phyloP scores from a whole-genome alignment of 2,113 vertebrate genomes.

The Lepidothrix coronata region DNA sequence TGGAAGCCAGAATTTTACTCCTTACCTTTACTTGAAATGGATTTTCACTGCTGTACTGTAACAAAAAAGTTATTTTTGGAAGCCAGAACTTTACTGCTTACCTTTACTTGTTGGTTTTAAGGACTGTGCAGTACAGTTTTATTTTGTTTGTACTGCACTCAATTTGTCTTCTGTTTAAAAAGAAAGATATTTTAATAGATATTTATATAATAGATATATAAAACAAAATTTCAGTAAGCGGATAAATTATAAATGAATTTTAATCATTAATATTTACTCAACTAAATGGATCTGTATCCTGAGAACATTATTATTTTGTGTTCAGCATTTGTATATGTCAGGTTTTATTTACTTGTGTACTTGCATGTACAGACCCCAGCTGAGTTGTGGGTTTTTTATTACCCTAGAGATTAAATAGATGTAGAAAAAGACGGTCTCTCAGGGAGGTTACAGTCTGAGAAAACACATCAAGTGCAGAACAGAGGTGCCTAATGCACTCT shows the following conservation, averaged over 20 bases:
- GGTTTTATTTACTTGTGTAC: background rate
- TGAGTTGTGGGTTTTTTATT: background rate
- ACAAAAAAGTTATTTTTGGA: background rate
- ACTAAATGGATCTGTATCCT: background rate
- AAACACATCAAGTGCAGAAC: background rate
- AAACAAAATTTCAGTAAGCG: conserved; percentile 2
- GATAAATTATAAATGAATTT: conserved; percentile 48
- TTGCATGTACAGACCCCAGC: background rate
- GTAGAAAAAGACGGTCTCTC: background rate
- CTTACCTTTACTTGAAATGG: background rate
- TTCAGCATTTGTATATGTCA: background rate
- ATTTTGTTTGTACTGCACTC: background rate
- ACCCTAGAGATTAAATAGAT: background rate
- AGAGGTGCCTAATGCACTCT: background rate
- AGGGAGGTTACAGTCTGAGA: background rate
- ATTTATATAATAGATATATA: conserved; percentile 26
- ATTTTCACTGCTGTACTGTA: background rate
- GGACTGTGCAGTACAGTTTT: background rate
- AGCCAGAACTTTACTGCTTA: background rate
- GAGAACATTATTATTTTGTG: background rate
- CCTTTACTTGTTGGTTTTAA: background rate
- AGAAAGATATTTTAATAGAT: background rate
- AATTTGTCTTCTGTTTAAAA: background rate
- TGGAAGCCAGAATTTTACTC: background rate
- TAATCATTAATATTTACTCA: conserved; percentile 53